Percentiles rank a stretch among this genome's conserved stretches.
Evolutionary conservation across 2,797 vertebrate genomes (phyloP).

Genomic region (Tachyglossus aculeatus): DNA sequence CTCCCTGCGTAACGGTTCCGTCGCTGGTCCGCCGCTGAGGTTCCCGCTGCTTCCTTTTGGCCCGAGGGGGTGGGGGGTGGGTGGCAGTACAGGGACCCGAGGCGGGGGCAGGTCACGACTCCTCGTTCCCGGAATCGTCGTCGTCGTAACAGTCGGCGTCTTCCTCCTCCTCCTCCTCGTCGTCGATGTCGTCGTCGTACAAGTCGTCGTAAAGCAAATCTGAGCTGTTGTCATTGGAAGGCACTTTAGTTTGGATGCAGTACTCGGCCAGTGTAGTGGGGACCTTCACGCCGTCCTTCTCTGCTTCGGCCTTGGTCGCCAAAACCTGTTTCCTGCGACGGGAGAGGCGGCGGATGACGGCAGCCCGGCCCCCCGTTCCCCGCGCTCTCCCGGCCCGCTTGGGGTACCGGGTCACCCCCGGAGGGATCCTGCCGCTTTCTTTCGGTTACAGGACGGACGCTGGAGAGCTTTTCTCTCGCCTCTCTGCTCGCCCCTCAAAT

Average conservation of each 20-base stretch:
- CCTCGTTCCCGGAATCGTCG: slow-evolving; percentile 97
- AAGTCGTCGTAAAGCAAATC: slow-evolving; percentile 98
- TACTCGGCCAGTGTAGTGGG: slow-evolving; percentile 96
- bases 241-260: slow-evolving; percentile 98
- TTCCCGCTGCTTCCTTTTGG: slow-evolving; percentile 76
- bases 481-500: too few relatives aligned
- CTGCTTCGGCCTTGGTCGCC: slow-evolving; percentile 94
- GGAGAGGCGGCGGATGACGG: too few relatives aligned
- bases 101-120: slow-evolving; percentile 86
- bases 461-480: too few relatives aligned
- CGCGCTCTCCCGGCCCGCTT: too few relatives aligned
- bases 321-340: slow-evolving; percentile 91
- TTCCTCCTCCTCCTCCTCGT: slow-evolving; percentile 92
- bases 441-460: too few relatives aligned
- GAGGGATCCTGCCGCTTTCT: too few relatives aligned
- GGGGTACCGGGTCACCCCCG: too few relatives aligned
- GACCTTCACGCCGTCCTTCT: slow-evolving; percentile 95
- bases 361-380: too few relatives aligned
- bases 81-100: slow-evolving; percentile 72
- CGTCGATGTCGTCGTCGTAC: slow-evolving; percentile 94
- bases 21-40: slow-evolving; percentile 70
- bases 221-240: slow-evolving; percentile 97
- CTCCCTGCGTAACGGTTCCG: slow-evolving; percentile 54
- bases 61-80: slow-evolving; percentile 74
- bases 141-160: slow-evolving; percentile 96